Evolutionary conservation across 1,140 invertebrate species (phyloP).

Genomic region (Camponotus vicinus): DNA sequence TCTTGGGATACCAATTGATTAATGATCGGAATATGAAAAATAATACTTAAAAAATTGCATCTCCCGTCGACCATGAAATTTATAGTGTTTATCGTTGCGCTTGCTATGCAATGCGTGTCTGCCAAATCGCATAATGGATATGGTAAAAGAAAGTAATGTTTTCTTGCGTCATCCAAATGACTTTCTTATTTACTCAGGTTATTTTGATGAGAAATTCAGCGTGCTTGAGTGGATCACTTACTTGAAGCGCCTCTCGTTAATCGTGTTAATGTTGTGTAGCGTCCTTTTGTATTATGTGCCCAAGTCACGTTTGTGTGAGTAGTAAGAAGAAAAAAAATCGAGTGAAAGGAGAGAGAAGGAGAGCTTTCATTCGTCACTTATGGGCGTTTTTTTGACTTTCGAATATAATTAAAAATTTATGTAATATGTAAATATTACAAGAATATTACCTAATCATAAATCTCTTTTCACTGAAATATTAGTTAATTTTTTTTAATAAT

Average conservation of each 20-base stretch:
- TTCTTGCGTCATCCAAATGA: constrained; percentile 15
- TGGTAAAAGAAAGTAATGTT: constrained; percentile 64
- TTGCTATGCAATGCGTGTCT: constrained; percentile 57
- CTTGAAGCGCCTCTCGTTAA: constrained; percentile 70
- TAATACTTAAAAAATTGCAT: constrained; percentile 18
- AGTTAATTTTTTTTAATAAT: neutral
- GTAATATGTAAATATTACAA: neutral
- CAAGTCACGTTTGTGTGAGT: constrained; percentile 78
- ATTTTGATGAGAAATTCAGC: constrained; percentile 66
- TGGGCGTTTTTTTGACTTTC: neutral
- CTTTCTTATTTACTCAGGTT: constrained; percentile 62
- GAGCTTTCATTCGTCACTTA: neutral
- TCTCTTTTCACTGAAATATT: neutral
- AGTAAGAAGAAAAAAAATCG: neutral
- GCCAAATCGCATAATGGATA: constrained; percentile 54
- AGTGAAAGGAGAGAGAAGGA: constrained; percentile 38
- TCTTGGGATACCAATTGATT: neutral
- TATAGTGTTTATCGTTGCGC: constrained; percentile 24
- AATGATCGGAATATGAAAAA: neutral
- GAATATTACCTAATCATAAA: constrained; percentile 1
- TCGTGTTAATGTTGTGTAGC: constrained; percentile 66
- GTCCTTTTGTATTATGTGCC: constrained; percentile 76
- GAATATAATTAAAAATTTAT: neutral
- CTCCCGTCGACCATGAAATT: constrained; percentile 61
- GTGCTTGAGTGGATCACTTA: constrained; percentile 69